Evolutionary conservation across 2,888 invertebrate genomes (phyloP).

Genomic region (Coleophora deauratella): DNA sequence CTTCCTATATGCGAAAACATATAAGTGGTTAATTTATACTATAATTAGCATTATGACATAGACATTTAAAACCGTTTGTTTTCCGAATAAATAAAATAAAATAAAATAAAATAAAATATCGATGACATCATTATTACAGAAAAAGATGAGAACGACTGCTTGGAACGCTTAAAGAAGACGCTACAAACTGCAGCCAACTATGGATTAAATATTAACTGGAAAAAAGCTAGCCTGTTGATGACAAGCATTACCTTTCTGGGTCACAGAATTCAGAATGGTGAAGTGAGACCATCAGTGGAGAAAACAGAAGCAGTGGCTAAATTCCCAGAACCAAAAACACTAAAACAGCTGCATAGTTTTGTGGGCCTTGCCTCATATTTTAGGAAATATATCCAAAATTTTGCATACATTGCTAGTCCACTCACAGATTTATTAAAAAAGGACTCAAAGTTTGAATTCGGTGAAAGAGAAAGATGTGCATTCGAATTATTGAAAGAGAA

Average conservation of each 20-base stretch:
- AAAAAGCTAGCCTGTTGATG: conserved; percentile 6
- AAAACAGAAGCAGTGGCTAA: conserved; percentile 16
- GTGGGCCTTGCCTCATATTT: conserved; percentile 20
- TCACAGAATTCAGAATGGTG: conserved; percentile 8
- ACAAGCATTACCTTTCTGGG: conserved; percentile 10
- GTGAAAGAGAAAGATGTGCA: no score
- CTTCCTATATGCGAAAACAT: no score
- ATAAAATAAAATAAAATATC: no score
- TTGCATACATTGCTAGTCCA: conserved; percentile 19
- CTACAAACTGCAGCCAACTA: conserved; percentile 14
- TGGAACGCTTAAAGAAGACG: not conserved
- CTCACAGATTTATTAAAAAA: conserved; percentile 15
- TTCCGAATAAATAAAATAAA: no score
- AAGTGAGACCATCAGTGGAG: conserved; percentile 13
- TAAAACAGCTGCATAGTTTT: conserved; percentile 19
- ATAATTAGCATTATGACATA: no score
- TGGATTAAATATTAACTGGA: conserved; percentile 19
- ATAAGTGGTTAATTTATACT: no score
- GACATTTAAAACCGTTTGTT: no score
- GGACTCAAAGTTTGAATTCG: not conserved
- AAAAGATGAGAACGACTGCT: conserved; percentile 5
- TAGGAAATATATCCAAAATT: conserved; percentile 21
- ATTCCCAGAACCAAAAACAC: conserved; percentile 14
- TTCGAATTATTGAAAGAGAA: conserved; percentile 4
- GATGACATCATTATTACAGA: conserved; percentile 20